Evolutionary conservation across 2,797 vertebrate genomes (phyloP).

Genomic region (Leuciscus waleckii): DNA sequence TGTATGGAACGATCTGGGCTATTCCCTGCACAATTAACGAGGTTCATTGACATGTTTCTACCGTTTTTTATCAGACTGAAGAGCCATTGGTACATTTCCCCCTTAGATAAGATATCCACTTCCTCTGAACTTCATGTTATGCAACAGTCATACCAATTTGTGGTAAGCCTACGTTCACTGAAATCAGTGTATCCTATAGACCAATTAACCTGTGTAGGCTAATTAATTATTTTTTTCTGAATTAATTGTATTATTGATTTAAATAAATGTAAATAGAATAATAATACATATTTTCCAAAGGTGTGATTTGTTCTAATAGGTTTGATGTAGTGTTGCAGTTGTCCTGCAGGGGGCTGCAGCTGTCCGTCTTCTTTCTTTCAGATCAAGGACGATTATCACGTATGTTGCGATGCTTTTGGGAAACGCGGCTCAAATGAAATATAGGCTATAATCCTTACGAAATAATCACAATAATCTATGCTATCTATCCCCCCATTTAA

Average conservation of each 20-base stretch:
- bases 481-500: not conserved
- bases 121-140: not conserved
- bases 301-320: no score
- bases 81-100: not conserved
- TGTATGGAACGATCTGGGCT: not conserved
- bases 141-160: not conserved
- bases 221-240: not conserved
- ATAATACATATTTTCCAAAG: not conserved
- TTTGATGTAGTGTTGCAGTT: not conserved
- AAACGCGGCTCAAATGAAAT: not conserved
- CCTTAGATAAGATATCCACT: not conserved
- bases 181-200: not conserved
- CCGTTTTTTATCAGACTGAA: not conserved
- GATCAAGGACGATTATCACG: not conserved
- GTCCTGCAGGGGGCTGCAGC: conserved; percentile 13
- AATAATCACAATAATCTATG: not conserved
- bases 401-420: not conserved
- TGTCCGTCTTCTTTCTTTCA: not conserved
- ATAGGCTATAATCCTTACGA: no score
- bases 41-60: not conserved
- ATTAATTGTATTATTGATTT: not conserved
- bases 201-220: not conserved
- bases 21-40: not conserved
- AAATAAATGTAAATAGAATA: no score
- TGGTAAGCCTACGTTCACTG: not conserved